phyloP scores from a whole-genome alignment of 2,888 invertebrate species.

The Ormia ochracea region DNA sequence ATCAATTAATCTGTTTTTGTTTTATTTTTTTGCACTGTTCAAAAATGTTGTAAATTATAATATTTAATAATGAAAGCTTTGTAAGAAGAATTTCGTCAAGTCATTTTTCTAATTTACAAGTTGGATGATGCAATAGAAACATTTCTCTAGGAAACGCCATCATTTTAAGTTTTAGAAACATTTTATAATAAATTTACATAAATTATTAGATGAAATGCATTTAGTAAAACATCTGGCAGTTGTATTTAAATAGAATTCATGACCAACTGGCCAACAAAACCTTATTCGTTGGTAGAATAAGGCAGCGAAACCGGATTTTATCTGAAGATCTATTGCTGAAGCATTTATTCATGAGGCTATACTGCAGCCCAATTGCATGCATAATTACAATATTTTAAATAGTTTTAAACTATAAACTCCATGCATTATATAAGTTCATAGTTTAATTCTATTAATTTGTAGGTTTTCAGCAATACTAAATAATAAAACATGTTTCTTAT shows the following conservation, averaged over 20 bases:
- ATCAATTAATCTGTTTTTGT: too few species aligned
- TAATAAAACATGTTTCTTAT: slow-evolving; percentile 20
- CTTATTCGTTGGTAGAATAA: not conserved
- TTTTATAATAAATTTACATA: slow-evolving; percentile 40
- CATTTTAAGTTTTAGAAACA: not conserved
- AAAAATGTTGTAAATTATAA: too few species aligned
- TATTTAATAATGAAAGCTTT: too few species aligned
- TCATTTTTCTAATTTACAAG: not conserved
- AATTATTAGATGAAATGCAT: slow-evolving; percentile 27
- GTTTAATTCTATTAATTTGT: not conserved
- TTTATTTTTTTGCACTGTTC: too few species aligned
- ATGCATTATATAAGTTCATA: not conserved
- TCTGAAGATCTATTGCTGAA: slow-evolving; percentile 35
- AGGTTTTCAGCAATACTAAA: not conserved
- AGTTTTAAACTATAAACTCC: slow-evolving; percentile 15
- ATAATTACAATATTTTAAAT: slow-evolving; percentile 15
- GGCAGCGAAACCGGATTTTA: slow-evolving; percentile 26
- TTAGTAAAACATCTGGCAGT: slow-evolving; percentile 19
- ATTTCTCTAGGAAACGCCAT: slow-evolving; percentile 34
- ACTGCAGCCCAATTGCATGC: slow-evolving; percentile 3
- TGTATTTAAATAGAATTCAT: not conserved
- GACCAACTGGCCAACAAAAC: slow-evolving; percentile 2
- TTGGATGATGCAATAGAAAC: slow-evolving; percentile 32
- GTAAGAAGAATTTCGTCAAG: too few species aligned
- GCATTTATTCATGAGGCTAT: slow-evolving; percentile 5